Conservation (phyloP, 2,113 vertebrate species). For the Podarcis raffonei region DNA sequence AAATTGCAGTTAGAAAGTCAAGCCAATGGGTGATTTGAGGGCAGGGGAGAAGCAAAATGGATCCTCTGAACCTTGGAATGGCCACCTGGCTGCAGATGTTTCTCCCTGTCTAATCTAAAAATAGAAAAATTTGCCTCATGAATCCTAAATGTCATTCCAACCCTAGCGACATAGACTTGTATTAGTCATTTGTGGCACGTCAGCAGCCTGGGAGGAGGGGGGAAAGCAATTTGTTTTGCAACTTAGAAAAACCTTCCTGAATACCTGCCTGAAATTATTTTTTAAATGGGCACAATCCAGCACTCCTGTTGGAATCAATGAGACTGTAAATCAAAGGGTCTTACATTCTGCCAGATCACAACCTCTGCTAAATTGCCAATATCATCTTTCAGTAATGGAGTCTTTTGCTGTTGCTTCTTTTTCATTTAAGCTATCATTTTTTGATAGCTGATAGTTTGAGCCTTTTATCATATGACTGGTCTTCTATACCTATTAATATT, state of each 20-base stretch:
- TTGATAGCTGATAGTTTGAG: not conserved
- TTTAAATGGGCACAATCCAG: not conserved
- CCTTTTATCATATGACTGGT: not conserved
- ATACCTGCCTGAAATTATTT: not conserved
- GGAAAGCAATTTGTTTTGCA: not conserved
- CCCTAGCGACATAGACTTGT: accelerated
- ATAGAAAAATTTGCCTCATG: not conserved
- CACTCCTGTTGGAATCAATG: not conserved
- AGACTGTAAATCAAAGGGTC: not conserved
- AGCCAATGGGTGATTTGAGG: not conserved
- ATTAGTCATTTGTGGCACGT: not conserved
- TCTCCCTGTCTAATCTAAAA: not conserved
- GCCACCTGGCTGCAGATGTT: not conserved
- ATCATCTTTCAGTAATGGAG: not conserved
- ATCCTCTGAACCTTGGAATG: not conserved
- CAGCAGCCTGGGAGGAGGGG: not conserved
- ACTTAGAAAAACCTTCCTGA: not conserved
- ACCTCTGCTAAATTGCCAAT: too few species aligned
- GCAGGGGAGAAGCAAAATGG: not conserved
- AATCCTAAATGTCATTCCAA: not conserved
- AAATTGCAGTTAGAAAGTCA: not conserved
- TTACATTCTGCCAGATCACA: not conserved
- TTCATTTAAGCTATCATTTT: not conserved
- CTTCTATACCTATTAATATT: not conserved
- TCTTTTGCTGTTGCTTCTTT: not conserved